A percentile compares a stretch with the other conserved stretches of the same genome.
phyloP scores from a whole-genome alignment of 2,113 vertebrate genomes.

The Cercopithecus mona region DNA sequence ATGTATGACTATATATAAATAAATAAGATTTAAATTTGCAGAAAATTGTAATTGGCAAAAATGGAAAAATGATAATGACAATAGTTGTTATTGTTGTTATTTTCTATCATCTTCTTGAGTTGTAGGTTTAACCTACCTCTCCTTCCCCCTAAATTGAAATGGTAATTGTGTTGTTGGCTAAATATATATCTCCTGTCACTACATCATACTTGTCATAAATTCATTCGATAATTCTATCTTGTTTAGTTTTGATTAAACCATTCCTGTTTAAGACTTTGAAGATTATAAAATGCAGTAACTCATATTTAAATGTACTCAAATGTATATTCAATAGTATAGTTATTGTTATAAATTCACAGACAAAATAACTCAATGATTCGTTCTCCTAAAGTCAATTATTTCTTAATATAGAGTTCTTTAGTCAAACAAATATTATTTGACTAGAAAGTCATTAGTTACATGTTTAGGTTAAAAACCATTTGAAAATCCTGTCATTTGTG shows the following conservation, averaged over 20 bases:
- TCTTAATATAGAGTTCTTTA: background rate
- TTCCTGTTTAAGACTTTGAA: background rate
- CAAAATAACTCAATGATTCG: background rate
- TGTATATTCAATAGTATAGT: background rate
- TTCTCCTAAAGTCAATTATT: background rate
- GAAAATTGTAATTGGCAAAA: background rate
- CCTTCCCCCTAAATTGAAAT: background rate
- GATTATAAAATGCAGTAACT: background rate
- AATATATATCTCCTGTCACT: background rate
- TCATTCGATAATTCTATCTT: background rate
- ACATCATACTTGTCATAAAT: background rate
- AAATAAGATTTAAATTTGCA: background rate
- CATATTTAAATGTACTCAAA: background rate
- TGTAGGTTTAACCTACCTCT: background rate
- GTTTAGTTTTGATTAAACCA: background rate
- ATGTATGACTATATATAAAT: background rate
- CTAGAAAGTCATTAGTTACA: background rate
- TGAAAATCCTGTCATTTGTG: background rate
- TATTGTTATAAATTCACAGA: background rate
- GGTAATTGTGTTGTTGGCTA: background rate
- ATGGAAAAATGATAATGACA: background rate
- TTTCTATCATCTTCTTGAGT: background rate
- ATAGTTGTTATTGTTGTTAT: background rate
- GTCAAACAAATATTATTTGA: background rate
- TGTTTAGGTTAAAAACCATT: background rate